phyloP scores from a whole-genome alignment of 1,140 invertebrate genomes.

The Andrena cerasifolii region DNA sequence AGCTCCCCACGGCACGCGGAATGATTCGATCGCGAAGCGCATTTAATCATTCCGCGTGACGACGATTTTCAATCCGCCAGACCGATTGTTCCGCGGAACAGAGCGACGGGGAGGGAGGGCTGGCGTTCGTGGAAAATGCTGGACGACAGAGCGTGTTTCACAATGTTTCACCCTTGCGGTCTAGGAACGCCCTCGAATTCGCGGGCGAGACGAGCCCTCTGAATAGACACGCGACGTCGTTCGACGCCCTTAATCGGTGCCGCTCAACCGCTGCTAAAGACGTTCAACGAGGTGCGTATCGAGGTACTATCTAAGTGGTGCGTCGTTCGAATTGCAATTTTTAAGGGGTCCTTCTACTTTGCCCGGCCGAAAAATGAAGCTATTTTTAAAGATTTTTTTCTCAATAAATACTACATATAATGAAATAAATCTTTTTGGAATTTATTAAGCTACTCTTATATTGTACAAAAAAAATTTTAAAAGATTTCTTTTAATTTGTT shows the following conservation, averaged over 20 bases:
- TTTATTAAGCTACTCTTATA: too few species aligned
- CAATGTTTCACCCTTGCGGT: neutral
- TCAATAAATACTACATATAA: too few species aligned
- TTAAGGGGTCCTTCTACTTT: neutral
- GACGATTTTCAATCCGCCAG: neutral
- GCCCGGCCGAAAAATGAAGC: too few species aligned
- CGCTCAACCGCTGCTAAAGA: constrained; percentile 1
- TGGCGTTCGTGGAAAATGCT: neutral
- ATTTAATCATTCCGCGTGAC: neutral
- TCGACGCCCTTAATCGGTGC: neutral
- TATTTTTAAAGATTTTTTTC: too few species aligned
- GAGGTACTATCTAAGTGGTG: neutral
- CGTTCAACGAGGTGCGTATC: too few species aligned
- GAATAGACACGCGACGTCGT: constrained; percentile 8
- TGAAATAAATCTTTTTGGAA: too few species aligned
- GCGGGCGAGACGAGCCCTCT: neutral
- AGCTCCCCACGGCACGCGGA: neutral
- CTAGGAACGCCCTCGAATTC: neutral
- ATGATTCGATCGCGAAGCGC: neutral
- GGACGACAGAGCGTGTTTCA: neutral
- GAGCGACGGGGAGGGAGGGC: neutral
- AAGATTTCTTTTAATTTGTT: too few species aligned
- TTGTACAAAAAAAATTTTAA: too few species aligned
- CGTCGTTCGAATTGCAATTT: neutral
- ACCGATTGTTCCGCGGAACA: neutral